phyloP scores from a whole-genome alignment of 1,140 invertebrate species.

The Ctenoplectra terminalis region DNA sequence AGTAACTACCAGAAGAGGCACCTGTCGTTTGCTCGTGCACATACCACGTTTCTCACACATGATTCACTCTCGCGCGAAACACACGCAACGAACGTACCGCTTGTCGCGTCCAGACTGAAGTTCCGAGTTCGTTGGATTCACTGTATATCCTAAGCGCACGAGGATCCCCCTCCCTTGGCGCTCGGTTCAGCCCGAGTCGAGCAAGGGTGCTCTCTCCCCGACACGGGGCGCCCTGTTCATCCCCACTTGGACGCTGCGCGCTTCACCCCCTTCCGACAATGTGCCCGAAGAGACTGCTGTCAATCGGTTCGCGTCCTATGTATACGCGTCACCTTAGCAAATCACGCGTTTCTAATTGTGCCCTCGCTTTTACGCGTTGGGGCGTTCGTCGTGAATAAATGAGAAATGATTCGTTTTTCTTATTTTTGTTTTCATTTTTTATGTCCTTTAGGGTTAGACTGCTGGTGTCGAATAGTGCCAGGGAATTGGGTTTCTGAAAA shows the following conservation, averaged over 20 bases:
- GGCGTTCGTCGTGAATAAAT: no score
- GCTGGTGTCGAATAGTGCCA: no score
- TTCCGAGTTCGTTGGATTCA: constrained; percentile 71
- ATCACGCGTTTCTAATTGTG: constrained; percentile 63
- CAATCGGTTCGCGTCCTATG: constrained; percentile 16
- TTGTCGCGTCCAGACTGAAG: constrained; percentile 81
- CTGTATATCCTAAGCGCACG: constrained; percentile 74
- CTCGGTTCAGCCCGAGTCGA: constrained; percentile 47
- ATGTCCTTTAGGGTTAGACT: no score
- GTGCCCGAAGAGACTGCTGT: constrained; percentile 33
- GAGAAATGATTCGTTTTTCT: no score
- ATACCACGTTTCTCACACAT: constrained; percentile 67
- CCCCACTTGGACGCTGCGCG: constrained; percentile 19
- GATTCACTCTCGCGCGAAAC: constrained; percentile 23
- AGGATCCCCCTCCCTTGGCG: constrained; percentile 63
- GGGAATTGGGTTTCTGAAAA: no score
- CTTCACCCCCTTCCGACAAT: constrained; percentile 14
- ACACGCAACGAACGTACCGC: constrained; percentile 70
- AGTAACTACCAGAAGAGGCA: constrained; percentile 67
- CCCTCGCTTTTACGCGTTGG: no score
- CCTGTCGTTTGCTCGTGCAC: constrained; percentile 62
- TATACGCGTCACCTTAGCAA: constrained; percentile 26
- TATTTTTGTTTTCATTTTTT: no score
- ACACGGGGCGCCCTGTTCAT: constrained; percentile 27
- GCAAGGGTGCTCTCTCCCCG: constrained; percentile 35